Evolutionary conservation across 2,113 vertebrate species (phyloP).

Genomic region (Procavia capensis): DNA sequence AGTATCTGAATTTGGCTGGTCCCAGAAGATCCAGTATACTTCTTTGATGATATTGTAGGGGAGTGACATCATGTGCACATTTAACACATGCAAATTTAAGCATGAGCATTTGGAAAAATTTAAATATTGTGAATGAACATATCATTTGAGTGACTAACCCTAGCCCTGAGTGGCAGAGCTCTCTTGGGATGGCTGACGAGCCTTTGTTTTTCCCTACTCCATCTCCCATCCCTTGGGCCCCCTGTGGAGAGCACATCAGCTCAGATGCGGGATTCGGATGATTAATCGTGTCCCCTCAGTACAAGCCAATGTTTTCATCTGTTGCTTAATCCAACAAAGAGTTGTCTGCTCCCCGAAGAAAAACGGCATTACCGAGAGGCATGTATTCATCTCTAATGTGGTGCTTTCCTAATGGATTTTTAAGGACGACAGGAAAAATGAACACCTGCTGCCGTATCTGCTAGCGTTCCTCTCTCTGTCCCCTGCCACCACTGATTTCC

Average conservation of each 20-base stretch:
- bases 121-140: background rate
- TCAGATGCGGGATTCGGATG: constrained; percentile 1
- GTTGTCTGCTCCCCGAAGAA: background rate
- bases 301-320: constrained; percentile 1
- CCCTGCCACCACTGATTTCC: background rate
- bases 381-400: background rate
- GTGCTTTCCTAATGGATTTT: background rate
- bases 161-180: background rate
- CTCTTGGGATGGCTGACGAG: background rate
- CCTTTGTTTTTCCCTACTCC: background rate
- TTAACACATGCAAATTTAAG: constrained; percentile 25
- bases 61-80: constrained; percentile 3
- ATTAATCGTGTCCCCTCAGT: background rate
- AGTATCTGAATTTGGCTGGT: constrained; percentile 31
- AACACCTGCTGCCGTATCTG: background rate
- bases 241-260: background rate
- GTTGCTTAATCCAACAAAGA: constrained; percentile 24
- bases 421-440: background rate
- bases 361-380: background rate
- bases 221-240: background rate
- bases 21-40: constrained; percentile 3
- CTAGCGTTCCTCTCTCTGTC: background rate
- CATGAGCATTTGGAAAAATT: constrained; percentile 5
- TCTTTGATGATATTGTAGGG: background rate
- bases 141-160: background rate